phyloP scores from a whole-genome alignment of 1,140 invertebrate species.

The Hirudo medicinalis region DNA sequence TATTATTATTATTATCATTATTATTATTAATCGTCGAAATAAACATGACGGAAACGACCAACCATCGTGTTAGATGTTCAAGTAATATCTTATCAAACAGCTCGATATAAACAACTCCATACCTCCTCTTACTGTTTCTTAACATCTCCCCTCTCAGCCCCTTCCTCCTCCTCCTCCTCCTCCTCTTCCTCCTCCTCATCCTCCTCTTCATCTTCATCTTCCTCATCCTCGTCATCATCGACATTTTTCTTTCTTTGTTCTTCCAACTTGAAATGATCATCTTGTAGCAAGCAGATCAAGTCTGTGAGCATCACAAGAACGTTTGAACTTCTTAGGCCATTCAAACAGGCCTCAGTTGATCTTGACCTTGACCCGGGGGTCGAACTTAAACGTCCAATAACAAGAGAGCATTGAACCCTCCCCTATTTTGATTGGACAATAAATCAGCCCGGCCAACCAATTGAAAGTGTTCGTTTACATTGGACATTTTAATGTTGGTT shows the following conservation, averaged over 20 bases:
- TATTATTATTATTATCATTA: background rate
- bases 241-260: background rate
- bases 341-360: too few species aligned
- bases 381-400: too few species aligned
- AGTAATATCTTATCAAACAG: background rate
- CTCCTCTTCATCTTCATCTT: background rate
- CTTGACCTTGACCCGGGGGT: too few species aligned
- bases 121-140: background rate
- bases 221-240: background rate
- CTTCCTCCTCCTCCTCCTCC: background rate
- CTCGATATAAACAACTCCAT: background rate
- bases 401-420: too few species aligned
- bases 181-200: background rate
- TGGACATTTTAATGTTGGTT: background rate
- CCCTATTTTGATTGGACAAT: too few species aligned
- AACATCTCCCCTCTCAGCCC: background rate
- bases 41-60: too few species aligned
- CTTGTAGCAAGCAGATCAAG: background rate
- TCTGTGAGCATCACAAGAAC: too few species aligned
- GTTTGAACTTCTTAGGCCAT: too few species aligned
- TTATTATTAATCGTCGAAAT: too few species aligned
- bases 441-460: too few species aligned
- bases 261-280: constrained; percentile 2
- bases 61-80: background rate
- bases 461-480: too few species aligned